phyloP scores from a whole-genome alignment of 2,797 vertebrate genomes.

The Salmo trutta region DNA sequence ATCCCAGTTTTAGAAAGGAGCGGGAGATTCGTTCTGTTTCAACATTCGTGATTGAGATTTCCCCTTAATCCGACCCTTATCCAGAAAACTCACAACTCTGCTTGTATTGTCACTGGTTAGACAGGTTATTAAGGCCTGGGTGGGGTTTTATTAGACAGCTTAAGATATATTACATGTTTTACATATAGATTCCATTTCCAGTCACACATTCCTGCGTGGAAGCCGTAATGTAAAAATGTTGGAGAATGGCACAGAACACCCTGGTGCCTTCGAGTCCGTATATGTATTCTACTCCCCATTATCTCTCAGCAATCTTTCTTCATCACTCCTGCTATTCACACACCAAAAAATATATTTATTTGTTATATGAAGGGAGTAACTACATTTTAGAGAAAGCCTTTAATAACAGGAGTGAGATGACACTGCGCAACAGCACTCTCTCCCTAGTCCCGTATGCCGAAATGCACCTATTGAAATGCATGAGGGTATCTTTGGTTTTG shows the following conservation, averaged over 20 bases:
- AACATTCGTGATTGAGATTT: background rate
- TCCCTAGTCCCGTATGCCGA: slow-evolving; percentile 59
- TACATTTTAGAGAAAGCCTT: slow-evolving; percentile 60
- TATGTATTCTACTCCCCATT: slow-evolving; percentile 2
- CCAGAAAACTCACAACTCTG: slow-evolving; percentile 25
- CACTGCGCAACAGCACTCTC: slow-evolving; percentile 53
- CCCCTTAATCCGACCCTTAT: background rate
- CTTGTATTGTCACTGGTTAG: slow-evolving; percentile 39
- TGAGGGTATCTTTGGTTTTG: slow-evolving; percentile 69
- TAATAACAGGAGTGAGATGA: slow-evolving; percentile 70
- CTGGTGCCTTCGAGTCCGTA: slow-evolving; percentile 5
- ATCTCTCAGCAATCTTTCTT: slow-evolving; percentile 20
- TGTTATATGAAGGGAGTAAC: slow-evolving; percentile 62
- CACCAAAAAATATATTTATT: slow-evolving; percentile 57
- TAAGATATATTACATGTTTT: slow-evolving; percentile 6
- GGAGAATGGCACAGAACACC: background rate
- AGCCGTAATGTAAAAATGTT: background rate
- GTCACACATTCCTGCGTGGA: background rate
- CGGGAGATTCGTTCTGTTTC: slow-evolving; percentile 38
- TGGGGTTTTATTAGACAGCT: slow-evolving; percentile 2
- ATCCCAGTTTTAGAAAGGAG: slow-evolving; percentile 35
- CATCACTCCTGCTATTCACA: slow-evolving; percentile 11
- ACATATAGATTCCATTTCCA: slow-evolving; percentile 12
- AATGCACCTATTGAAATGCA: slow-evolving; percentile 75
- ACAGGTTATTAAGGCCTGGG: slow-evolving; percentile 32